Conservation (phyloP, 2,888 invertebrate genomes). For the Nebria salina region DNA sequence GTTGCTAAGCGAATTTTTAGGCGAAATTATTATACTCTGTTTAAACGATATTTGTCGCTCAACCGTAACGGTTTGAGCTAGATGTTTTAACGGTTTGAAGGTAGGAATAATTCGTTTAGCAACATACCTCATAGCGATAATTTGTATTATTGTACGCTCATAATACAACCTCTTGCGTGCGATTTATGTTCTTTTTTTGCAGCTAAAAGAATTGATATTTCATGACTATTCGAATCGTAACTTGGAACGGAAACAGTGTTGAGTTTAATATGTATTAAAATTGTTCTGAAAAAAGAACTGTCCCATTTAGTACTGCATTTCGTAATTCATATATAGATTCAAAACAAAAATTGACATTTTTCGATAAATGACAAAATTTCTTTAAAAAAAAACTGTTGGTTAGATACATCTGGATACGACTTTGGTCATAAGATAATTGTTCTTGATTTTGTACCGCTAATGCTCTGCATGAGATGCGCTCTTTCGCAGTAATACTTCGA, state of each 20-base stretch:
- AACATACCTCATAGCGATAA: no score
- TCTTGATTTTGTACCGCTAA: background rate
- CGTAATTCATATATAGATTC: no score
- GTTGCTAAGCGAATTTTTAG: no score
- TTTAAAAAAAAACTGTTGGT: background rate
- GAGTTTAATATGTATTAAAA: background rate
- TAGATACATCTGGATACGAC: background rate
- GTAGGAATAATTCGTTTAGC: no score
- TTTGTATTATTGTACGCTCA: no score
- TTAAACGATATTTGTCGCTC: no score
- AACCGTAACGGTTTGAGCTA: no score
- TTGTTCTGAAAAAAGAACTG: no score
- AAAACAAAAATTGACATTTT: background rate
- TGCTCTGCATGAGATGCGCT: background rate
- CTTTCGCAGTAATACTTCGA: no score
- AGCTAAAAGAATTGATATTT: background rate
- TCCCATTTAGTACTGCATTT: no score
- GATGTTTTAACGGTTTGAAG: no score
- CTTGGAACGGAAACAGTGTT: background rate
- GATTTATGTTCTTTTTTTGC: background rate
- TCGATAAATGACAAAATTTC: background rate
- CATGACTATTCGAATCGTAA: background rate
- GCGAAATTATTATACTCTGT: no score
- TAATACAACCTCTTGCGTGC: background rate
- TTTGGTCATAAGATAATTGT: background rate